phyloP scores from a whole-genome alignment of 2,797 vertebrate genomes.

The Agapornis canus region DNA sequence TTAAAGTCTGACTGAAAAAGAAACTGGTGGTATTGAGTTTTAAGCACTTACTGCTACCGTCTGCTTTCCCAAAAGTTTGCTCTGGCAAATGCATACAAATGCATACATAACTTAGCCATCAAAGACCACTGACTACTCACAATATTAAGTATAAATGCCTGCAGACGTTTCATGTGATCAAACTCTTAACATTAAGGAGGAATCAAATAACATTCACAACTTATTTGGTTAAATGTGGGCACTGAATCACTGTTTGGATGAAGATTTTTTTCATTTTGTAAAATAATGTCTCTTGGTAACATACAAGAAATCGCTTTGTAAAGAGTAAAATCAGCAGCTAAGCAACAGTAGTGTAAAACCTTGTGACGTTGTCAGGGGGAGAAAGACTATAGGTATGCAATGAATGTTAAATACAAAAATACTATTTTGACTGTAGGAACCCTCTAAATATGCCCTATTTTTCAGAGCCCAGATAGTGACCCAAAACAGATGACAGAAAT shows the following conservation, averaged over 20 bases:
- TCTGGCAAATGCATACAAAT: not conserved
- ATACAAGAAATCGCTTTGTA: not conserved
- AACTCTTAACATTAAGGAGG: not conserved
- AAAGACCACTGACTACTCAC: not conserved
- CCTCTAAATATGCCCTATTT: not conserved
- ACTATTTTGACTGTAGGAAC: not conserved
- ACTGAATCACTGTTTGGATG: not conserved
- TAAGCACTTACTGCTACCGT: not conserved
- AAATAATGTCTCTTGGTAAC: not conserved
- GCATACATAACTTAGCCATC: not conserved
- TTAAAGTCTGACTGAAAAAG: not conserved
- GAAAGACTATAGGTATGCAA: not conserved
- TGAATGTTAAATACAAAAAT: not conserved
- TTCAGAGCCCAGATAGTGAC: not conserved
- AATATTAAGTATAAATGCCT: not conserved
- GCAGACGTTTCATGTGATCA: not conserved
- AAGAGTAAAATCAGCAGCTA: not conserved
- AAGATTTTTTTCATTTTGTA: not conserved
- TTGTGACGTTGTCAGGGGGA: accelerated
- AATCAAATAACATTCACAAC: not conserved
- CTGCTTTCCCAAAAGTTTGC: not conserved
- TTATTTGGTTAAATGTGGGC: not conserved
- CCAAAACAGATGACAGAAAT: not conserved
- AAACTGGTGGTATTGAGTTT: not conserved
- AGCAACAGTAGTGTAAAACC: not conserved